phyloP scores from a whole-genome alignment of 2,113 vertebrate species.

The Zapus hudsonius region DNA sequence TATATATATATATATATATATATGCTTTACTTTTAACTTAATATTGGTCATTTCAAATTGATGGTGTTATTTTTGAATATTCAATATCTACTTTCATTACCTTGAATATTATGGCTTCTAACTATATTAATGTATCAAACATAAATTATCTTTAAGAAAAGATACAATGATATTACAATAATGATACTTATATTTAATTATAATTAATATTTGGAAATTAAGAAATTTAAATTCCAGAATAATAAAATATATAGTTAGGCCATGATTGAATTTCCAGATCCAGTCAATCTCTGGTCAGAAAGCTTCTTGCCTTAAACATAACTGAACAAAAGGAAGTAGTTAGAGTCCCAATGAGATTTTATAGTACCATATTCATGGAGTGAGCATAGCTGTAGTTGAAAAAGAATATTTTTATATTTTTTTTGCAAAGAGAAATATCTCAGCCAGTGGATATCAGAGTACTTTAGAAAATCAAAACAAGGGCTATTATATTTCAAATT shows the following conservation, averaged over 20 bases:
- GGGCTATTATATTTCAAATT: background rate
- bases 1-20: too few species aligned
- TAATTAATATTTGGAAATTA: background rate
- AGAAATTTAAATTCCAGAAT: background rate
- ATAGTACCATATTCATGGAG: fast-evolving
- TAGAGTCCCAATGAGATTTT: background rate
- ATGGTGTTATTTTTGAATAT: background rate
- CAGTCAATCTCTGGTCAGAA: background rate
- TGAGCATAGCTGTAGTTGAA: background rate
- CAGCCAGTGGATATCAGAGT: background rate
- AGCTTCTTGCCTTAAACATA: background rate
- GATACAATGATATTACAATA: background rate
- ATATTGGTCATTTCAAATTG: background rate
- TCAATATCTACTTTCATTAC: background rate
- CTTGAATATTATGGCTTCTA: background rate
- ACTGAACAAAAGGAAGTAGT: background rate
- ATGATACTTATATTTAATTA: background rate
- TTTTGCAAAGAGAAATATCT: background rate
- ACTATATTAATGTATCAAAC: background rate
- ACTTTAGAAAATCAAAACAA: background rate
- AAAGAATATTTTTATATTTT: background rate
- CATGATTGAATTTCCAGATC: background rate
- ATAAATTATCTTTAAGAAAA: background rate
- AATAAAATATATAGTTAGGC: background rate
- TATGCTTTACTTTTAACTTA: background rate